Evolutionary conservation across 2,797 vertebrate species (phyloP).

Genomic region (Thaleichthys pacificus): DNA sequence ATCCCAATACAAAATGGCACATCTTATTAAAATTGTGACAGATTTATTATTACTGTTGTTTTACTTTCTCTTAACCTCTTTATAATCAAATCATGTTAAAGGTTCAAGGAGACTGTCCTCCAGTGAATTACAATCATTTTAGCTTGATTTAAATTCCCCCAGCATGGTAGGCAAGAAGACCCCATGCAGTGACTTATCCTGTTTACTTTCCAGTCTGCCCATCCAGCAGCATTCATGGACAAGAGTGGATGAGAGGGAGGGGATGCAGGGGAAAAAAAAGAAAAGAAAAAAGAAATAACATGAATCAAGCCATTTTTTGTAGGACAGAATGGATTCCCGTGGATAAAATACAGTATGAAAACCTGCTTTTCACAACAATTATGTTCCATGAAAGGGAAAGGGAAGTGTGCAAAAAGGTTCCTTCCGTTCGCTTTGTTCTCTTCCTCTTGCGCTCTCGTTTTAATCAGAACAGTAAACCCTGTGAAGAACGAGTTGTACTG

Average conservation of each 20-base stretch:
- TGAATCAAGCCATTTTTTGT: slow-evolving; percentile 35
- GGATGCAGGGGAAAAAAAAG: neutral
- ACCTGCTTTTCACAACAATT: slow-evolving; percentile 32
- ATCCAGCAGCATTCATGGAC: slow-evolving; percentile 31
- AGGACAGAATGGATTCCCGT: slow-evolving; percentile 15
- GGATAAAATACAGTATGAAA: slow-evolving; percentile 27
- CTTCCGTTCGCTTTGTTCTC: neutral
- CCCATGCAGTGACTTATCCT: slow-evolving; percentile 43
- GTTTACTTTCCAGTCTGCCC: slow-evolving; percentile 34
- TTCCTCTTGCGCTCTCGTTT: slow-evolving; percentile 19
- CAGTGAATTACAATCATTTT: slow-evolving; percentile 58
- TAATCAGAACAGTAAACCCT: slow-evolving; percentile 17
- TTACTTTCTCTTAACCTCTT: slow-evolving; percentile 59
- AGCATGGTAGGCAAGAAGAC: slow-evolving; percentile 25
- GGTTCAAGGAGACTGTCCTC: slow-evolving; percentile 64
- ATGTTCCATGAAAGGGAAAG: slow-evolving; percentile 43
- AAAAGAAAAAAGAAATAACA: slow-evolving; percentile 26
- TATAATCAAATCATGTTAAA: slow-evolving; percentile 62
- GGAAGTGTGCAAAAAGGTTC: neutral
- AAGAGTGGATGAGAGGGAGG: slow-evolving; percentile 22
- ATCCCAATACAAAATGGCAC: slow-evolving; percentile 53
- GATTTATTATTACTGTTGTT: slow-evolving; percentile 73
- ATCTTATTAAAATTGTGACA: slow-evolving; percentile 65
- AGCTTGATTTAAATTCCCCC: slow-evolving; percentile 51
- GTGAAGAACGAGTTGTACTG: slow-evolving; percentile 31